Evolutionary conservation across 2,888 invertebrate genomes (phyloP).

Genomic region (Stramonita haemastoma): DNA sequence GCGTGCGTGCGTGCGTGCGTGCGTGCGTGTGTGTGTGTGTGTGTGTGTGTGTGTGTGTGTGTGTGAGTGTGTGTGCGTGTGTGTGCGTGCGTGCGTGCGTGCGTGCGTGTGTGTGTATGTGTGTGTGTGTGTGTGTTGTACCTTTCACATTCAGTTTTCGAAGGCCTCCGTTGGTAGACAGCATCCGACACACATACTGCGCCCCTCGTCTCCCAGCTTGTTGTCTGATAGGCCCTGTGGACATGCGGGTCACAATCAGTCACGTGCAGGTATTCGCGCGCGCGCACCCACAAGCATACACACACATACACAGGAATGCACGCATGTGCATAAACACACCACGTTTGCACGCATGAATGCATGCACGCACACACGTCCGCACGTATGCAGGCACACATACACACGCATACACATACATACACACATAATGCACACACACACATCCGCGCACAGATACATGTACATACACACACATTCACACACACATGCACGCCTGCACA

Average conservation of each 20-base stretch:
- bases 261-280: not conserved
- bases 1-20: no score
- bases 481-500: not conserved
- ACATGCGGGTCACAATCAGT: not conserved
- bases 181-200: constrained; percentile 69
- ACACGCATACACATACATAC: not conserved
- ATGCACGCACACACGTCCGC: not conserved
- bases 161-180: constrained; percentile 69
- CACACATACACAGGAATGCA: no score
- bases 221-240: constrained; percentile 73
- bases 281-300: not conserved
- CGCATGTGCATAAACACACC: not conserved
- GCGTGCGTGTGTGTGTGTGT: not conserved
- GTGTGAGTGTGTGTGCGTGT: no score
- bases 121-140: constrained; percentile 44
- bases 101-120: not conserved
- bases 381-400: not conserved
- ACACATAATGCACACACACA: not conserved
- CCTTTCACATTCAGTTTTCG: constrained; percentile 71
- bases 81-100: not conserved
- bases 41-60: not conserved
- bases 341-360: not conserved
- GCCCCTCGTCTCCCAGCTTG: constrained; percentile 72
- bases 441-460: not conserved
- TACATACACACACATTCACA: no score